phyloP scores from a whole-genome alignment of 2,797 vertebrate species.

The Smutsia gigantea region DNA sequence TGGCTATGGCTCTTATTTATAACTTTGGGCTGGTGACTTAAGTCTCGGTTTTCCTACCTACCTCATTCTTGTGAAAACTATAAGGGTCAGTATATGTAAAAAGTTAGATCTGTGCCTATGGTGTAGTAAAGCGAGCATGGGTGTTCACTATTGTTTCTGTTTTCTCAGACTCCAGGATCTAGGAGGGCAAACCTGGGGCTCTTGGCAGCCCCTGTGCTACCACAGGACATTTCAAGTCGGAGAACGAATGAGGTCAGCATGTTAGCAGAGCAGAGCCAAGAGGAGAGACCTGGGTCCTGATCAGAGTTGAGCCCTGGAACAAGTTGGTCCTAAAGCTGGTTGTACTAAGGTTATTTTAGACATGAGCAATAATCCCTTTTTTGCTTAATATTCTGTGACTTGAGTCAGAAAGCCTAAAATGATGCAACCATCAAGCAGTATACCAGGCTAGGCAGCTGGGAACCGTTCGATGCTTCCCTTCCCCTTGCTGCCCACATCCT shows the following conservation, averaged over 20 bases:
- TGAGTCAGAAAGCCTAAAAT: not conserved
- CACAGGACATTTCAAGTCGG: not conserved
- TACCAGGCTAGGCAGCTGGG: not conserved
- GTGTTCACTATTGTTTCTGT: not conserved
- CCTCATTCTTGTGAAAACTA: not conserved
- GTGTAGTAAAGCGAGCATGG: not conserved
- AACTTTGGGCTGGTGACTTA: not conserved
- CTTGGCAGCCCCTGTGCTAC: not conserved
- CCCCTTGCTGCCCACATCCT: not conserved
- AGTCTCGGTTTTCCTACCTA: not conserved
- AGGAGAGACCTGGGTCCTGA: not conserved
- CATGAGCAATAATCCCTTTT: not conserved
- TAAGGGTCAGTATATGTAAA: not conserved
- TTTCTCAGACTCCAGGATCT: not conserved
- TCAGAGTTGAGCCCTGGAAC: not conserved
- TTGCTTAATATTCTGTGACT: not conserved
- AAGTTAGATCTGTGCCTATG: not conserved
- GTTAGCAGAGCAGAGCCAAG: not conserved
- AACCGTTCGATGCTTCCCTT: not conserved
- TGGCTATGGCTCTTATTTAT: not conserved
- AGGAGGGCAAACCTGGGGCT: not conserved
- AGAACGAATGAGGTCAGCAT: not conserved
- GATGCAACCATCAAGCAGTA: not conserved
- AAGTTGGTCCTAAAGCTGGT: not conserved
- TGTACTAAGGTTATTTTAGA: not conserved